Conservation (phyloP, 2,888 invertebrate genomes). For the Drosophila silvestris region DNA sequence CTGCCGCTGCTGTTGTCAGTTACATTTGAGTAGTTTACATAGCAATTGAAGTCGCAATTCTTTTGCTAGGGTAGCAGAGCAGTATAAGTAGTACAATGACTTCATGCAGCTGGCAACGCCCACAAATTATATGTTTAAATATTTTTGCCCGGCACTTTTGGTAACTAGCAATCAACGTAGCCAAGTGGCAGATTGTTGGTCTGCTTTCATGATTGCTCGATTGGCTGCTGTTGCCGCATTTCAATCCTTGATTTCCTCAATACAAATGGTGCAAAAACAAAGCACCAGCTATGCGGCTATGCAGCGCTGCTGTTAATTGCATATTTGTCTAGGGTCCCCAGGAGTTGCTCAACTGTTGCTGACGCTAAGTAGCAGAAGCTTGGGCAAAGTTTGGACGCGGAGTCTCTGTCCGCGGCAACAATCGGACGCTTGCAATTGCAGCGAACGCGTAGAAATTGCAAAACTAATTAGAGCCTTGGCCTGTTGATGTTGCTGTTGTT, state of each 20-base stretch:
- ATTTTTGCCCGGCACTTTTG: slow-evolving; percentile 76
- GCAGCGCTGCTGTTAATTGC: slow-evolving; percentile 69
- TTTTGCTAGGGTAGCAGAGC: slow-evolving; percentile 23
- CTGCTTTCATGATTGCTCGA: slow-evolving; percentile 54
- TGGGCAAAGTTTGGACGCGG: slow-evolving; percentile 39
- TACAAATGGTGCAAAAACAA: slow-evolving; percentile 40
- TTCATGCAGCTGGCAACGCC: slow-evolving; percentile 59
- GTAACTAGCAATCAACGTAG: slow-evolving; percentile 63
- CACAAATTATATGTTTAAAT: slow-evolving; percentile 76
- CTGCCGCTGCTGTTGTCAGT: slow-evolving; percentile 47
- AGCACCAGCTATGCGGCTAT: slow-evolving; percentile 39
- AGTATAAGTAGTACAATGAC: slow-evolving; percentile 52
- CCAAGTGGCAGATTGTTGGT: slow-evolving; percentile 63
- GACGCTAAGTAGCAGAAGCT: slow-evolving; percentile 75
- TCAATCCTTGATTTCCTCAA: slow-evolving; percentile 56
- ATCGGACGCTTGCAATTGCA: slow-evolving; percentile 44
- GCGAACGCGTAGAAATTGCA: slow-evolving; percentile 79
- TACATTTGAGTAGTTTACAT: slow-evolving; percentile 65
- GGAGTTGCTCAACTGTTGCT: slow-evolving; percentile 70
- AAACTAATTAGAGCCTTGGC: slow-evolving; percentile 81
- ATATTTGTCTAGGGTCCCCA: slow-evolving; percentile 74
- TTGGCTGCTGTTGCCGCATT: slow-evolving; percentile 29
- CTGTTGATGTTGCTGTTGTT: slow-evolving; percentile 42
- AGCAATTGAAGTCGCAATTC: slow-evolving; percentile 44
- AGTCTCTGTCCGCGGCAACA: slow-evolving; percentile 19